A percentile compares a stretch with the other conserved stretches of the same genome.
These are phyloP conservation scores for Anthopleura sola DNA, from an alignment of 64 coral and sea anemone genomes.

Conservation along the genomic window DNA sequence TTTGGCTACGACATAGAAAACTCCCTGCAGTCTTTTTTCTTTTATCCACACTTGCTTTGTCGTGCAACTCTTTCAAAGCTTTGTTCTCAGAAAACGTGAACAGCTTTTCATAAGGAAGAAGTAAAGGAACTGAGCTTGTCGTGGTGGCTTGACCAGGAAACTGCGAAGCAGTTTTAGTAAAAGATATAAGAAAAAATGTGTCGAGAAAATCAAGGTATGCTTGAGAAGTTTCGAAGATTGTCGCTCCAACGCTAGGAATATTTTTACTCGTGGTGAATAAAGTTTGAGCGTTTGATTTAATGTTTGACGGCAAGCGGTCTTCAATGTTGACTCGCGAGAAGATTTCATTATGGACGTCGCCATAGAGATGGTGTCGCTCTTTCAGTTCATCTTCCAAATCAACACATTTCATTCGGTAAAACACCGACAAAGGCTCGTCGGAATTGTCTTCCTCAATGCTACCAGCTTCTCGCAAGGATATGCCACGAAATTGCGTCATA, in stretches of 20 bases:
- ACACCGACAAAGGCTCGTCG: slow-evolving; percentile 64
- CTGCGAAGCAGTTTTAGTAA: slow-evolving; percentile 52
- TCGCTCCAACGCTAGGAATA: slow-evolving; percentile 17
- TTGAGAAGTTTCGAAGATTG: slow-evolving; percentile 27
- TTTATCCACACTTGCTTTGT: slow-evolving; percentile 24
- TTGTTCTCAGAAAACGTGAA: slow-evolving; percentile 53
- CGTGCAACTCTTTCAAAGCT: slow-evolving; percentile 32
- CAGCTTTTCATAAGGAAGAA: slow-evolving; percentile 48
- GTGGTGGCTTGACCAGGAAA: not conserved
- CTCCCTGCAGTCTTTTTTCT: not conserved
- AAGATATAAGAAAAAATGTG: slow-evolving; percentile 80
- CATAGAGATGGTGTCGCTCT: slow-evolving; percentile 45
- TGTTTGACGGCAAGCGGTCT: not conserved
- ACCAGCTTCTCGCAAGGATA: slow-evolving; percentile 22
- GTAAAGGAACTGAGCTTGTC: slow-evolving; percentile 22
- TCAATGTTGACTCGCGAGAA: not conserved
- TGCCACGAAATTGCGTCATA: slow-evolving; percentile 76
- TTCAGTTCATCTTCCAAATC: slow-evolving; percentile 67
- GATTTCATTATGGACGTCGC: slow-evolving; percentile 17
- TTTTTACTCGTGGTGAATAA: not conserved
- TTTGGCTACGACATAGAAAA: slow-evolving; percentile 61
- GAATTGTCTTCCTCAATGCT: slow-evolving; percentile 2
- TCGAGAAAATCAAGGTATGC: slow-evolving; percentile 80
- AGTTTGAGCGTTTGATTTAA: not conserved
- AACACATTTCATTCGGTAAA: slow-evolving; percentile 73